phyloP scores from a whole-genome alignment of 2,797 vertebrate species.

The Hozukius guyotensis region DNA sequence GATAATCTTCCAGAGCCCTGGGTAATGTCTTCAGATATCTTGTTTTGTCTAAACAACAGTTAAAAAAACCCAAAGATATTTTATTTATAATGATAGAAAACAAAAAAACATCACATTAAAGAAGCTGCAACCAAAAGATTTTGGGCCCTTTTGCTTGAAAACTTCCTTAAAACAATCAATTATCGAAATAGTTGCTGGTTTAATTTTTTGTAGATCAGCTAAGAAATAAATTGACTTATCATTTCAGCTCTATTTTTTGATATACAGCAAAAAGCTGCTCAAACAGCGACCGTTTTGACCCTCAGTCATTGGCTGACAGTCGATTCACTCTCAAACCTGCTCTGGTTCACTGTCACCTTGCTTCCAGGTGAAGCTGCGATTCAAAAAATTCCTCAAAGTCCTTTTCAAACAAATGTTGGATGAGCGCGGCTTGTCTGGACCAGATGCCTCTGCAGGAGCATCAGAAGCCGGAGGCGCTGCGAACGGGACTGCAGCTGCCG shows the following conservation, averaged over 20 bases:
- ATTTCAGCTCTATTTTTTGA: background rate
- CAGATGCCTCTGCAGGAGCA: background rate
- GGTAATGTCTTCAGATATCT: background rate
- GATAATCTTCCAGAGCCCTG: background rate
- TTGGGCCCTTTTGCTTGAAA: background rate
- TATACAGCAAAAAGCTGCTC: background rate
- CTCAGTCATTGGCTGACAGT: background rate
- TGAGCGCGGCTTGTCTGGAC: constrained; percentile 58
- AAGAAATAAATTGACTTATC: background rate
- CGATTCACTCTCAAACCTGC: background rate
- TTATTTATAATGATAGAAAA: background rate
- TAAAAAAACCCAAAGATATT: background rate
- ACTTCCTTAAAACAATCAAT: background rate
- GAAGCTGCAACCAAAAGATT: background rate
- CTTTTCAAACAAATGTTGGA: constrained; percentile 85
- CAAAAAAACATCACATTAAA: background rate
- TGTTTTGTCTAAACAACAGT: background rate
- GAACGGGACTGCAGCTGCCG: background rate
- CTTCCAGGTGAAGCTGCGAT: constrained; percentile 88
- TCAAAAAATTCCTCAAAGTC: constrained; percentile 89
- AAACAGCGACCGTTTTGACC: background rate
- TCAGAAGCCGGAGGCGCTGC: background rate
- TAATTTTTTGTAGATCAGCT: background rate
- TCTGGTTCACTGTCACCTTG: constrained; percentile 40
- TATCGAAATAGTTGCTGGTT: background rate